Base-by-base conservation (phyloP, 2,113 vertebrate genomes). In the Syngnathus scovelli region DNA sequence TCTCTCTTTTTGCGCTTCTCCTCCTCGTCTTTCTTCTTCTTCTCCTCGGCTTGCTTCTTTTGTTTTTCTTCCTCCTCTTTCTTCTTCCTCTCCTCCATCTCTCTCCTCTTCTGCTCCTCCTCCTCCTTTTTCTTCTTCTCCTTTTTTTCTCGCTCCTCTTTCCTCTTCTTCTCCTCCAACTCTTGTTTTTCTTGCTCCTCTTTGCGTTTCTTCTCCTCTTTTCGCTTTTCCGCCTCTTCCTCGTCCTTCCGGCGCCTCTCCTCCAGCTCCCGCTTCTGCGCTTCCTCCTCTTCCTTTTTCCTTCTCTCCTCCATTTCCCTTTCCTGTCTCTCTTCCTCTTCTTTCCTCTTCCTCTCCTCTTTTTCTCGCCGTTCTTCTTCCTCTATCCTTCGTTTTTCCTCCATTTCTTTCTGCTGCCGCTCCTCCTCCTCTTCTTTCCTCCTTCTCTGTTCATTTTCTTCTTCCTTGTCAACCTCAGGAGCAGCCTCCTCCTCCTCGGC, bases 211-310 rank as follows among this genome's bases (percentile, higher is more conserved):
- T 61, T 59, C 43, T 43, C 68, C 12, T 83, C 68, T 44, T 21
- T 71, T 66, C 64, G 73, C 3, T 67, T 46, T 38, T 74, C 64
- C 6, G 58, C 62, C 10, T 82, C 71, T 1, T 66, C 23, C 37
- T 67, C 73, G 13, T 60, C 49, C 43, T 64, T 23, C 59, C 52
- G 37, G 16, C 56, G 10, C 19, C n/a, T 54, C 27, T 70, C 48
- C n/a, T 71, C 70, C 27, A n/a, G 11, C 55, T 58, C 55, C 18
- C 21, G 69, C 66, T 68, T 76, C 1, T 64, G 44, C 43, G 71
- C 81, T 78, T 87, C 80, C 41, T 80, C 80, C 16, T 16, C 76
- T 1, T 80, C 72, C 11, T 84, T 77, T 54, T 74, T 62, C 56
- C 63, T 54, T 36, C 58, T 54, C 21, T 74, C 61, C n/a, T 74